Conservation (phyloP, 2,113 vertebrate species). For the Ramphastos sulfuratus region DNA sequence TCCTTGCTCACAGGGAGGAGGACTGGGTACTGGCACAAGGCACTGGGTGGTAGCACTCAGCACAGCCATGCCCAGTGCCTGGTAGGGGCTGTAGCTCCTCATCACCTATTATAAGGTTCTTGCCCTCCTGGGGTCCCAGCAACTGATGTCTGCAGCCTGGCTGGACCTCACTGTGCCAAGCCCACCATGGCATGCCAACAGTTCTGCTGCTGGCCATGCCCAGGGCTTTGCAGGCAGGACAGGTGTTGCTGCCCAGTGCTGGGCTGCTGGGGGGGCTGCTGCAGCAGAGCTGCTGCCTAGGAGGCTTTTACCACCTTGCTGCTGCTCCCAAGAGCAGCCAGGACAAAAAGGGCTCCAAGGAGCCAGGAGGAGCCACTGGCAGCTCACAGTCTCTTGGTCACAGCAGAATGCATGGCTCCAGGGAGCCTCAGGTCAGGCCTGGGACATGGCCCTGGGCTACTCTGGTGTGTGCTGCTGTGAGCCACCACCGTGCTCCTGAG, state of each 20-base stretch:
- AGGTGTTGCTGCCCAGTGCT: rapidly evolving
- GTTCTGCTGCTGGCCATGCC: not conserved
- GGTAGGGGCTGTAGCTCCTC: not conserved
- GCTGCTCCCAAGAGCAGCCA: not conserved
- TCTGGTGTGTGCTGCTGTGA: not conserved
- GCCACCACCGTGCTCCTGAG: not conserved
- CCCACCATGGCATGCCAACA: not conserved
- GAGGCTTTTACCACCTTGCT: not conserved
- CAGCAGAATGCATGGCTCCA: rapidly evolving
- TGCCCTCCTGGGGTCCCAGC: not conserved
- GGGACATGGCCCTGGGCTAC: not conserved
- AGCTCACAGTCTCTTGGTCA: not conserved
- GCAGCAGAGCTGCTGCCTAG: not conserved
- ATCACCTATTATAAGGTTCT: not conserved
- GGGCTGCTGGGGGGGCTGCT: not conserved
- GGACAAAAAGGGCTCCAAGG: not conserved
- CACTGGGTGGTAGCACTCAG: rapidly evolving
- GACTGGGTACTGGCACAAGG: not conserved
- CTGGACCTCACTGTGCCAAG: not conserved
- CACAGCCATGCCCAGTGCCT: rapidly evolving
- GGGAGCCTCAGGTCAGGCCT: rapidly evolving
- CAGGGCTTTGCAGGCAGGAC: not conserved
- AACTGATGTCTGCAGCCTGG: not conserved
- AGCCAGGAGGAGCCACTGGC: not conserved
- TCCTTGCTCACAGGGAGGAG: not conserved